Conservation (phyloP, 1,140 invertebrate species). For the Pseudomyrmex sp. region DNA sequence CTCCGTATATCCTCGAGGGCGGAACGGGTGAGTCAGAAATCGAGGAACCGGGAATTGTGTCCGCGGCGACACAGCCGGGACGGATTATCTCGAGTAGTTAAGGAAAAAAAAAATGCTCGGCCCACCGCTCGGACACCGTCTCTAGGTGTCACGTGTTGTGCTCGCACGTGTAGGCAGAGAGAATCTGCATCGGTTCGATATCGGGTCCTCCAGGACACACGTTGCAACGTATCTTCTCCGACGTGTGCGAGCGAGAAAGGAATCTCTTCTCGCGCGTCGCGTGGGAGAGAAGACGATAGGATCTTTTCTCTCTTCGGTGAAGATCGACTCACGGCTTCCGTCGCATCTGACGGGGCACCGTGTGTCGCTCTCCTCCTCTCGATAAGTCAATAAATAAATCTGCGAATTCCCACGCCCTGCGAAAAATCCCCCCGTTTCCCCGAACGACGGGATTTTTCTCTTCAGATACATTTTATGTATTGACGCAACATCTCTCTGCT, state of each 20-base stretch:
- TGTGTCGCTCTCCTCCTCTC: conserved; percentile 27
- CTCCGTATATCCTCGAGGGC: conserved; percentile 46
- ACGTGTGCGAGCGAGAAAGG: conserved; percentile 40
- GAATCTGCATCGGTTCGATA: conserved; percentile 56
- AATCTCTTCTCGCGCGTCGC: conserved; percentile 61
- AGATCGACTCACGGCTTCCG: conserved; percentile 73
- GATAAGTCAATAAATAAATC: conserved; percentile 50
- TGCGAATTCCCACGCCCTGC: conserved; percentile 38
- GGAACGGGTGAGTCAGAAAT: conserved; percentile 66
- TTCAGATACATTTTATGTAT: too few species aligned
- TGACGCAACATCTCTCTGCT: too few species aligned
- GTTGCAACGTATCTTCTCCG: conserved; percentile 64
- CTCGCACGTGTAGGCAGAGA: conserved; percentile 64
- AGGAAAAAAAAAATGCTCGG: conserved; percentile 62
- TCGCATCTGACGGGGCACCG: conserved; percentile 54
- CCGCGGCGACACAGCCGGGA: conserved; percentile 2
- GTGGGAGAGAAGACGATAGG: conserved; percentile 71
- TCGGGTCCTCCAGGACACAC: conserved; percentile 64
- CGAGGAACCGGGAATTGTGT: conserved; percentile 52
- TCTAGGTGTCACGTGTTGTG: conserved; percentile 53
- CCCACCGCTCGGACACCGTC: conserved; percentile 55
- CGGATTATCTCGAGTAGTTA: conserved; percentile 68
- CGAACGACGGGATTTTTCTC: too few species aligned
- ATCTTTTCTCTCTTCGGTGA: conserved; percentile 48
- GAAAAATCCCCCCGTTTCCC: too few species aligned